phyloP scores from a whole-genome alignment of 2,797 vertebrate species.

The Coreius guichenoti region DNA sequence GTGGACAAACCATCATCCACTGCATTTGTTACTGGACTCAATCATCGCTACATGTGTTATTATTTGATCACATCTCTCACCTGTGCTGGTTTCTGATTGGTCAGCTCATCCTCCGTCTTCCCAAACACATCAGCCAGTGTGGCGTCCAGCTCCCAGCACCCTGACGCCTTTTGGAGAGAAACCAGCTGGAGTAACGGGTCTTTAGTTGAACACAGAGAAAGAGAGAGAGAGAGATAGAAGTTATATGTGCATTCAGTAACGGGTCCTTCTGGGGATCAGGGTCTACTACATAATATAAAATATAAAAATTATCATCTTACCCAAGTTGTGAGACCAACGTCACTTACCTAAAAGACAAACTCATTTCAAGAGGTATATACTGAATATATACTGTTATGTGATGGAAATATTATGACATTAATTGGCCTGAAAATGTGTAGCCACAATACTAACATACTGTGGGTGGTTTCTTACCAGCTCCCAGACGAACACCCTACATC shows the following conservation, averaged over 20 bases:
- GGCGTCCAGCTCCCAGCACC: constrained; percentile 76
- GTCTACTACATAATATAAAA: too few species aligned
- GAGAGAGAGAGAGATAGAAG: too few species aligned
- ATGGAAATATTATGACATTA: too few species aligned
- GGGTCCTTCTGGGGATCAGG: constrained; percentile 33
- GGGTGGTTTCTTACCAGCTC: too few species aligned
- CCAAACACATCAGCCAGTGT: constrained; percentile 69
- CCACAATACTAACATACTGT: too few species aligned
- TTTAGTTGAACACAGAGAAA: constrained; percentile 42
- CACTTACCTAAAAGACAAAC: too few species aligned
- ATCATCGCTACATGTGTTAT: not conserved
- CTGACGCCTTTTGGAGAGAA: constrained; percentile 79
- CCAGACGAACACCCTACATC: too few species aligned
- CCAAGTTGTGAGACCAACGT: too few species aligned
- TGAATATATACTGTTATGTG: too few species aligned
- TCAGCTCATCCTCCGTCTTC: constrained; percentile 68
- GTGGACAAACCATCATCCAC: constrained; percentile 20
- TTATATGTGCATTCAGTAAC: constrained; percentile 61
- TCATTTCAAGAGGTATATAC: too few species aligned
- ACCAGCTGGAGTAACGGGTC: constrained; percentile 72
- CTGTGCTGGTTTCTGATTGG: constrained; percentile 64
- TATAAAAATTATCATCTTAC: too few species aligned
- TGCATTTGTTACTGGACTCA: constrained; percentile 2
- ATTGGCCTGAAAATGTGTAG: too few species aligned
- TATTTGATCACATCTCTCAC: constrained; percentile 63